Base-by-base conservation (phyloP, 2,888 invertebrate genomes). In the Drosophila mercatorum region DNA sequence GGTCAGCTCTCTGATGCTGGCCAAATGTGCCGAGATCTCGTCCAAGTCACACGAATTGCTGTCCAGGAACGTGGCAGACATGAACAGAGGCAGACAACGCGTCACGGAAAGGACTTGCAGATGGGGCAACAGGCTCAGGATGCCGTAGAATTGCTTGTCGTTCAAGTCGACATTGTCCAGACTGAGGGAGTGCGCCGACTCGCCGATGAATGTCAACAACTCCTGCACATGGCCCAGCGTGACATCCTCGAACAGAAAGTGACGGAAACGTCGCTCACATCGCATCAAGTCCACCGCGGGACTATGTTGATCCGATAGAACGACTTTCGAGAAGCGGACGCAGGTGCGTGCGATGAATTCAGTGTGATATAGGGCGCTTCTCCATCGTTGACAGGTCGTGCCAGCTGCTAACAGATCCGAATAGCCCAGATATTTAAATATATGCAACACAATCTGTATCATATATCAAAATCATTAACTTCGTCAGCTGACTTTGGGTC, bases 1-100 rank as follows among this genome's bases (percentile, higher is more conserved):
- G 64, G 95, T 95, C 31, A 96, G 92, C 60, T 93, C 93, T 71
- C 93, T 94, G 12, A 96, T 92, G 72, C 94, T 94, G 0, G 80
- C 79, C 57, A 85, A 61, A 66, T 93, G 92, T 26, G 95, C 93
- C 57, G 93, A 93, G 44, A 94, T 52, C 34, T 77, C 75, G 36
- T 62, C 92, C 2, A 94, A 93, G 77, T 95, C 95, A 12, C 94
- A 93, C 56, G 94, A 93, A 38, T 94, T 75, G 34, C 69, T 58
- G 82, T 95, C 95, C 46, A 96, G 90, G 46, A 96, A 93, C 14
- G 95, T 94, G 3, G 96, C 96, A 2, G 96, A 95, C 95, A 96
- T 96, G 73, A 96, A 95, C 26, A 96, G 93, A 66, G 95, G 95
- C 82, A 95, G 94, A 82, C 96, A 96, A 62, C 94, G 94, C 73